Base-by-base conservation (phyloP, 2,888 invertebrate genomes). In the Taenaris catops region DNA sequence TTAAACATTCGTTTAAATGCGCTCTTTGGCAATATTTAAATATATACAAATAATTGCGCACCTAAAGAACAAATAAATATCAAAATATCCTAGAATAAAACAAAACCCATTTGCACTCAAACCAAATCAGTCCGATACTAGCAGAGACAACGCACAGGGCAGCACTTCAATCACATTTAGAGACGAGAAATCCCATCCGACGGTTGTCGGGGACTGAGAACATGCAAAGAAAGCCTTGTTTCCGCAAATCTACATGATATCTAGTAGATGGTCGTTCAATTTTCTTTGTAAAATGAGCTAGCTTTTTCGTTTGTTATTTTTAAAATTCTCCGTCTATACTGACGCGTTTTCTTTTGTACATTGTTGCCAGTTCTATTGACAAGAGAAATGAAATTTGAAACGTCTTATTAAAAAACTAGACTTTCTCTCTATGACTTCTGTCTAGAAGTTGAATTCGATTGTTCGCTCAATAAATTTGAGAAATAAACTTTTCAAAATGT, bases 151-250 rank as follows among this genome's bases (percentile, higher is more conserved):
- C 33, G 29, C 29, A 37, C 27, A 23, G 33, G 40, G 14, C 35
- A 34, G 29, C 44, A 44, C 47, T 46, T 47, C 49, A 49, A 49
- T 49, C 49, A 47, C 49, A 44, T 47, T 49, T 39, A 41, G 44
- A 38, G 42, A 29, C 28, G 27, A 38, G 42, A 46, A 46, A 47
- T 39, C 47, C 40, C 41, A 28, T 39, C 41, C 41, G 34, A 41
- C 38, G 28, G 38, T 32, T 25, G 11, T 5, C 20, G 35, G 32
- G 32, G 32, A 26, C 32, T 18, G 23, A 3, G 26, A 19, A 38
- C 42, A 38, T 27, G 31, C 32, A 14, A 17, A 31, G 9, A 21
- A 38, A 11, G 24, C 24, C 34, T 42, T 31, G 38, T 12, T 31
- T 19, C 31, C 36, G 12, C 36, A 32, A 29, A 44, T 44, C 37